Conservation (phyloP, 2,797 vertebrate species). For the Molossus molossus region DNA sequence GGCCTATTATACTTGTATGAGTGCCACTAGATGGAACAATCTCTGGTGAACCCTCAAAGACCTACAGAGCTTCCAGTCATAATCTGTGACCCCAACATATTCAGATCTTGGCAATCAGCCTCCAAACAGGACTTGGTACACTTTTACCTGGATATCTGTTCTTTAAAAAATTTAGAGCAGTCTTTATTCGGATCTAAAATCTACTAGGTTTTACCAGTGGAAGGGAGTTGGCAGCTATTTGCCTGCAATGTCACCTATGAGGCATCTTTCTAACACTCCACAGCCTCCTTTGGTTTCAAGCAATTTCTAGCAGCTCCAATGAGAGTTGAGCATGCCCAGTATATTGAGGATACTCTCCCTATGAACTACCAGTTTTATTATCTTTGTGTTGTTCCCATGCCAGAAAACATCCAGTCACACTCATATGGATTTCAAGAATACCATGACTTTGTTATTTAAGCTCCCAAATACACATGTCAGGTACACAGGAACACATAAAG, state of each 20-base stretch:
- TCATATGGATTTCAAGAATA: neutral
- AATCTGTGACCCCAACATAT: neutral
- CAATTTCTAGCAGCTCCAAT: neutral
- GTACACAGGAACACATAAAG: neutral
- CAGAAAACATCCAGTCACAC: neutral
- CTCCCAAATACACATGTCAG: neutral
- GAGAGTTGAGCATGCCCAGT: neutral
- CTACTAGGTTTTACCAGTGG: neutral
- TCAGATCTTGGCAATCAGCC: neutral
- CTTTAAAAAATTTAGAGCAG: neutral
- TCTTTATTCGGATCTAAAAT: neutral
- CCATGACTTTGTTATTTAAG: neutral
- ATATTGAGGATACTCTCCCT: neutral
- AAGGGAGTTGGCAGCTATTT: too few relatives aligned
- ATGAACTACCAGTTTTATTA: neutral
- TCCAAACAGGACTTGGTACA: neutral
- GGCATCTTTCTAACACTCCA: neutral
- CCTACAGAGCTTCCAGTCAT: neutral
- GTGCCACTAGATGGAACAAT: neutral
- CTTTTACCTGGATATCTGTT: neutral
- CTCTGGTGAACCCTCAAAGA: neutral
- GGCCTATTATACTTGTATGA: neutral
- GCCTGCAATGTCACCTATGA: neutral
- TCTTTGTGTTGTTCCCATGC: neutral
- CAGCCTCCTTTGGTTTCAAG: neutral